Evolutionary conservation across 2,888 invertebrate species (phyloP), one percentile per base, ranked within the genome.

Genomic region (Drosophila quinaria): DNA sequence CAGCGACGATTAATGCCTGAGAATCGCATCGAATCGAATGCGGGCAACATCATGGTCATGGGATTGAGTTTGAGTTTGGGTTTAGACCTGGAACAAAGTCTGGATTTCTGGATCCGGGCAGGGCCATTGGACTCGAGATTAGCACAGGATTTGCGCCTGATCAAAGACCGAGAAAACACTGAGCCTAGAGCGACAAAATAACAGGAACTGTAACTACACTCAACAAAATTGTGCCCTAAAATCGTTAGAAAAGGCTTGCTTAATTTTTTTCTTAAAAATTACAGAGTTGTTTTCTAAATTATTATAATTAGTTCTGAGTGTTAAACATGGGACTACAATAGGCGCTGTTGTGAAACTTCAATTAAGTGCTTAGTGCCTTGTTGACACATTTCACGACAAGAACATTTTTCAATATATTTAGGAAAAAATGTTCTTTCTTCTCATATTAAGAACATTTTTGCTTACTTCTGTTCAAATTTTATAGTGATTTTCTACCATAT

Each of bases 91-190:
- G 31, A 31, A 47, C 17, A 31, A 0, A 17, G 29, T 50, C 51
- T 37, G 25, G 39, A 33, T 35, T 42, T 50, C 51, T 37, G 25
- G 39, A 33, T 35, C 49, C 52, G 65, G 74, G 60, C 78, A 65
- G 69, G 77, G 82, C 80, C 80, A 79, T 71, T 82, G 73, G 80
- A 85, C 82, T 82, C 64, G 78, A 87, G 86, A 87, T 86, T 89
- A 86, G 81, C 81, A 66, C 66, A 84, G 87, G 89, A 86, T 87
- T 84, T 87, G 80, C 74, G 76, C 75, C 71, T 70, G 78, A 88
- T 75, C 70, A 74, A 86, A 80, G 70, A 67, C 64, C n/a, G 31
- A 46, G 54, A 50, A 47, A 81, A 79, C 9, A 41, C 17, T 41
- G n/a, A 69, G 74, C 74, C 83, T 80, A 70, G 62, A 59, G 78